phyloP scores from a whole-genome alignment of 2,113 vertebrate species.

The Melozone crissalis region DNA sequence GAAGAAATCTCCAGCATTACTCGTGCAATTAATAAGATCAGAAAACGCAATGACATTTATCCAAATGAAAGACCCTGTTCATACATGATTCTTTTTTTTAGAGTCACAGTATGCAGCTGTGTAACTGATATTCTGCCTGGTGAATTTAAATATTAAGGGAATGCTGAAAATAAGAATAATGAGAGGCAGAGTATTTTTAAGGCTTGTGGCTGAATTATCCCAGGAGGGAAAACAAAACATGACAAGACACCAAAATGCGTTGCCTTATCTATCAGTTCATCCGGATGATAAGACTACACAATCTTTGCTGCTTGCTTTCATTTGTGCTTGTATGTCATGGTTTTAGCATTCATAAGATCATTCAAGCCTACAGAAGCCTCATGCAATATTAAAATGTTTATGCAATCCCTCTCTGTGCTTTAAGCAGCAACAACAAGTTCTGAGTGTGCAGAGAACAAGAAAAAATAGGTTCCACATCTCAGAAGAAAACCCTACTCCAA shows the following conservation, averaged over 20 bases:
- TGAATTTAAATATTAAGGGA: neutral
- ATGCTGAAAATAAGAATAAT: neutral
- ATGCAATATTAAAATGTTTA: conserved; percentile 83
- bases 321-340: conserved; percentile 54
- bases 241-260: conserved; percentile 28
- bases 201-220: conserved; percentile 9
- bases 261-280: conserved; percentile 33
- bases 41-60: neutral
- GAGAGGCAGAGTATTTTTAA: neutral
- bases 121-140: neutral
- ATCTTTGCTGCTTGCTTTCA: conserved; percentile 33
- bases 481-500: conserved; percentile 40
- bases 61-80: neutral
- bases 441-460: conserved; percentile 35
- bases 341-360: conserved; percentile 73
- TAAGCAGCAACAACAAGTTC: conserved; percentile 67
- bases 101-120: neutral
- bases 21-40: neutral
- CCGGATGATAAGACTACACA: conserved; percentile 19
- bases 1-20: neutral
- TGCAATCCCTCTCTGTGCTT: conserved; percentile 67
- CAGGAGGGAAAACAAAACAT: conserved; percentile 40
- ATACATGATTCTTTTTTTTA: neutral
- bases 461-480: conserved; percentile 63
- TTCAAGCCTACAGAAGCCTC: conserved; percentile 75